Base-by-base conservation (phyloP, 2,888 invertebrate species). In the Nemoura dubitans region DNA sequence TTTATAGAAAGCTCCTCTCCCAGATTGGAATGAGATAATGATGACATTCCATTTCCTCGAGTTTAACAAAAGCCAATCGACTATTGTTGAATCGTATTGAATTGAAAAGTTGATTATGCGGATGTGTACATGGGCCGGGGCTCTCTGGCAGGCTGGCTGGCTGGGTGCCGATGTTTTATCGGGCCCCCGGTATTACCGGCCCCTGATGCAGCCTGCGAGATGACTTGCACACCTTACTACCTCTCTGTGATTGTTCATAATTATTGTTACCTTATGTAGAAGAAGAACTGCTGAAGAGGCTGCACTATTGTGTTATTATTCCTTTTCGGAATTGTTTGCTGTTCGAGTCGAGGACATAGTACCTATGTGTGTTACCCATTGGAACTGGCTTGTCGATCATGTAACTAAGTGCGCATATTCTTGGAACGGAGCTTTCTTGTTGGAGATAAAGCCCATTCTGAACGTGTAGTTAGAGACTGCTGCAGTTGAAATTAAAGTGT, bases 51-150 rank as follows among this genome's bases (percentile, higher is more conserved):
- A 84, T 84, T 84, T 84, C 84, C 59, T 59, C 84, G 26, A 26
- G 59, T 59, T 28, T 84, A 84, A 84, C 84, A 84, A 84, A 84
- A 84, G 84, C 84, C 84, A 84, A 84, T 84, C 84, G 59, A n/a
- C 84, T 84, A 59, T 84, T 84, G 84, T 84, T 84, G 84, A 76
- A 59, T 84, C 84, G 84, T 28, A 84, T 84, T 84, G 84, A 84
- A 84, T 84, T 84, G 84, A 84, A 84, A 84, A 84, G 84, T 84
- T 84, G 84, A 84, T 84, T 84, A 84, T 84, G 84, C 84, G 84
- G 84, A 84, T 84, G 84, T 84, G 84, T 84, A 30, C n/a, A 29
- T 81, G 81, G 26, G 84, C 29, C 43, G 84, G 59, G 59, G 36
- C 27, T 43, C 76, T 26, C n/a, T n/a, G n/a, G n/a, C n/a, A n/a